Base-by-base conservation (phyloP, 1,140 invertebrate genomes). In the Drosophila ohnishii region DNA sequence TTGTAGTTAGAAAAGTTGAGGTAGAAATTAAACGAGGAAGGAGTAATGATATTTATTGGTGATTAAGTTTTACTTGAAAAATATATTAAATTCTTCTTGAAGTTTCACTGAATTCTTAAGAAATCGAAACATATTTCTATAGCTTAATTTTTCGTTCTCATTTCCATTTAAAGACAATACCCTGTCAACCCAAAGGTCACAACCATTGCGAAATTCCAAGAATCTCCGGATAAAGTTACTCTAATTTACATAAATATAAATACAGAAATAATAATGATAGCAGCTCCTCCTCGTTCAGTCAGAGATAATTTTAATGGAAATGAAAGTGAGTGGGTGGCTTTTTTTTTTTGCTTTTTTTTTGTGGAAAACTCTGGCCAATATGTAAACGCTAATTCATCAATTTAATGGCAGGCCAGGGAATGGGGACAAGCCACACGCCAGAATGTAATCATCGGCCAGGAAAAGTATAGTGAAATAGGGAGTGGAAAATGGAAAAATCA, bases 351-450 rank as follows among this genome's bases (percentile, higher is more conserved):
- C 13, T 13, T 39, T 40, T 6, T 39, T 34, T 14, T 19, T 19
- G 19, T 45, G 25, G 25, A 62, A 40, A 55, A 53, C 70, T 44
- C 22, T 19, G 62, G 42, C 51, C 67, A 64, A 77, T 72, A 79
- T 69, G 65, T 66, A 84, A 78, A 71, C 45, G 75, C 57, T 57
- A 77, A 78, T 85, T 80, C 78, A 85, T 85, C 82, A 81, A 81
- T 80, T 85, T 85, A 80, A 80, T 85, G 74, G 47, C 60, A 60
- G 55, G 16, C 5, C 48, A 45, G 40, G 39, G 62, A 56, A 28
- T 7, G 35, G 55, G 55, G 48, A 35, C 13, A 22, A n/a, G 16
- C 53, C 55, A 51, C 76, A 78, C 76, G 76, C 75, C 56, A 78
- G 22, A 78, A 78, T 32, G 65, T 75, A 81, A 78, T 78, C 77